Conservation (phyloP, 2,888 invertebrate species). For the Heliconius cydno region DNA sequence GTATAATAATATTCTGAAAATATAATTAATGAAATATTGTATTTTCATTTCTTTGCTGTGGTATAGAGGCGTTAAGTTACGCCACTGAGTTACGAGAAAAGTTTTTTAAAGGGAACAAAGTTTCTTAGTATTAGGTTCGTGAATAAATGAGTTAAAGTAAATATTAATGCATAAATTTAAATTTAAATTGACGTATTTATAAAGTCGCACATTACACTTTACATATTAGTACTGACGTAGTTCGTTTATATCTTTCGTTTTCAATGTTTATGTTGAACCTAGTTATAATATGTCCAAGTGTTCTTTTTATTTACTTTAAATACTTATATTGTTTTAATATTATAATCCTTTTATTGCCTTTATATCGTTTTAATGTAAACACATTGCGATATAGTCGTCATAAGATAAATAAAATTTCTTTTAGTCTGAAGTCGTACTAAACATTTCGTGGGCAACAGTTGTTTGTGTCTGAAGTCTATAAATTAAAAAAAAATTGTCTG, state of each 20-base stretch:
- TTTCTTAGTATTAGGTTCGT: too few relatives aligned
- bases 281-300: neutral
- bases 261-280: neutral
- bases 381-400: slow-evolving; percentile 26
- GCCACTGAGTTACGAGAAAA: too few relatives aligned
- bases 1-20: too few relatives aligned
- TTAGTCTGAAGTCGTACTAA: neutral
- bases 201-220: neutral
- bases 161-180: neutral
- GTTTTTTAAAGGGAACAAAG: too few relatives aligned
- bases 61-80: too few relatives aligned
- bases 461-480: neutral
- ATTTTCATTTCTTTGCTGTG: too few relatives aligned
- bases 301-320: neutral
- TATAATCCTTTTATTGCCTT: slow-evolving; percentile 21
- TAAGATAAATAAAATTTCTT: slow-evolving; percentile 25
- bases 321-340: slow-evolving; percentile 16
- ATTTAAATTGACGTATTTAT: neutral
- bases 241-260: neutral
- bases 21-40: too few relatives aligned
- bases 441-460: neutral
- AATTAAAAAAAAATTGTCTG: neutral
- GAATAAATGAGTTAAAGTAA: neutral
- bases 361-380: slow-evolving; percentile 27
- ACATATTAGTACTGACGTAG: neutral